Evolutionary conservation across 2,888 invertebrate genomes (phyloP).

Genomic region (Oscheius onirici): DNA sequence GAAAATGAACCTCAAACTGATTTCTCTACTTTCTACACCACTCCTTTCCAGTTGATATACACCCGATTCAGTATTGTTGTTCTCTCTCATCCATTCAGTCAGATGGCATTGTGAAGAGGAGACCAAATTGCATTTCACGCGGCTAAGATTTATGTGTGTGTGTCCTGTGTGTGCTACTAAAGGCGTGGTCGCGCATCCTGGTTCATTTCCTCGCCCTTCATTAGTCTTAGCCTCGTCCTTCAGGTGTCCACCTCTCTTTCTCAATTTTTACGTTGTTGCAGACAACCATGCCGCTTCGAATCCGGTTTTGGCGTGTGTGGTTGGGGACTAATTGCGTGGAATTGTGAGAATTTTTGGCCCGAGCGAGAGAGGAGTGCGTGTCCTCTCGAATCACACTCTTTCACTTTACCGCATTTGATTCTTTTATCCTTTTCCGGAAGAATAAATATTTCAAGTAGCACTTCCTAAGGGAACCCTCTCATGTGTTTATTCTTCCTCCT

Average conservation of each 20-base stretch:
- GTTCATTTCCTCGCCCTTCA: conserved; percentile 14
- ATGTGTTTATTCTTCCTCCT: background rate
- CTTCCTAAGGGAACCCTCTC: background rate
- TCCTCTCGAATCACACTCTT: background rate
- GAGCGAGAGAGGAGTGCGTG: too few species aligned
- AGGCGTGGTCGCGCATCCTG: conserved; percentile 14
- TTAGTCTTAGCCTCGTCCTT: background rate
- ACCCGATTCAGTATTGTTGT: background rate
- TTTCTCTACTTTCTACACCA: background rate
- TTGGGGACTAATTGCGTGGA: conserved; percentile 14
- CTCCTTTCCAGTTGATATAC: background rate
- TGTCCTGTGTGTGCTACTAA: too few species aligned
- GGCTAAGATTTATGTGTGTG: conserved; percentile 25
- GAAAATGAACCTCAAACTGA: too few species aligned
- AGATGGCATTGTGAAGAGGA: conserved; percentile 14
- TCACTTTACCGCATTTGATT: background rate
- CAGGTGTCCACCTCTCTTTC: background rate
- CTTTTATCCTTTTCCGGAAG: background rate
- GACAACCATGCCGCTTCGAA: background rate
- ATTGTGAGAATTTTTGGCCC: conserved; percentile 19
- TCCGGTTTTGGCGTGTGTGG: background rate
- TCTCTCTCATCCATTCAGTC: background rate
- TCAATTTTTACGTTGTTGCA: conserved; percentile 1
- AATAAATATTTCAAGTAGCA: background rate
- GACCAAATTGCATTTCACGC: conserved; percentile 29